A percentile compares a stretch with the other conserved stretches of the same genome.
phyloP scores from a whole-genome alignment of 1,140 invertebrate species.

The Hycleus cichorii region DNA sequence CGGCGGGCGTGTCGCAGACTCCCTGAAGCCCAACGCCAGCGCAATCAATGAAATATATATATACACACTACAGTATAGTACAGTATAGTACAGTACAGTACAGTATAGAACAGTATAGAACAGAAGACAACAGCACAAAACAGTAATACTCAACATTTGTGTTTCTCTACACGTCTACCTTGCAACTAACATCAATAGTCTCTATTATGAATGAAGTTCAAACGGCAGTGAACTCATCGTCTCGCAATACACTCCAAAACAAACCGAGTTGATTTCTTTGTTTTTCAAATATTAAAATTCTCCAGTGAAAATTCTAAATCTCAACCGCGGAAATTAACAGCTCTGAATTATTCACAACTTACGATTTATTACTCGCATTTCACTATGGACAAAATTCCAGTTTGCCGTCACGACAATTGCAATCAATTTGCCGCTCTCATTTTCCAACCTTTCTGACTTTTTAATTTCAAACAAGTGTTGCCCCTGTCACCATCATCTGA shows the following conservation, averaged over 20 bases:
- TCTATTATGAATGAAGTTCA: conserved; percentile 4
- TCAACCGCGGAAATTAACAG: conserved; percentile 19
- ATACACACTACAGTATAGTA: conserved; percentile 24
- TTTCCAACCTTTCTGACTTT: conserved; percentile 13
- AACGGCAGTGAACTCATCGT: neutral
- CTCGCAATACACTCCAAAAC: neutral
- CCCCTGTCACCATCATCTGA: conserved; percentile 2
- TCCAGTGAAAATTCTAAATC: neutral
- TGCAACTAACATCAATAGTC: conserved; percentile 1
- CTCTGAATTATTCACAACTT: conserved; percentile 24
- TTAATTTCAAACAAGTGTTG: conserved; percentile 2
- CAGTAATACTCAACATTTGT: neutral
- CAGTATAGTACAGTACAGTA: conserved; percentile 7
- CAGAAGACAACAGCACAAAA: no score
- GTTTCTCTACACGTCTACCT: conserved; percentile 5
- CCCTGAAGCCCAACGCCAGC: conserved; percentile 39
- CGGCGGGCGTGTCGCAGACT: conserved; percentile 40
- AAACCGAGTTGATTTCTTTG: neutral
- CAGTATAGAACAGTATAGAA: no score
- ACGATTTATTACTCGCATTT: no score
- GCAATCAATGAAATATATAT: conserved; percentile 40
- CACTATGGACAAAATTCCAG: conserved; percentile 11
- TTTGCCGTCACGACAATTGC: conserved; percentile 28
- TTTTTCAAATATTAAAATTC: conserved; percentile 4
- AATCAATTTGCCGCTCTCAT: conserved; percentile 30